Percentiles rank a stretch among this genome's conserved stretches.
These are phyloP conservation scores for Alviniconcha marisindica DNA, from an alignment of 1,140 invertebrate species.

Conservation along the genomic window DNA sequence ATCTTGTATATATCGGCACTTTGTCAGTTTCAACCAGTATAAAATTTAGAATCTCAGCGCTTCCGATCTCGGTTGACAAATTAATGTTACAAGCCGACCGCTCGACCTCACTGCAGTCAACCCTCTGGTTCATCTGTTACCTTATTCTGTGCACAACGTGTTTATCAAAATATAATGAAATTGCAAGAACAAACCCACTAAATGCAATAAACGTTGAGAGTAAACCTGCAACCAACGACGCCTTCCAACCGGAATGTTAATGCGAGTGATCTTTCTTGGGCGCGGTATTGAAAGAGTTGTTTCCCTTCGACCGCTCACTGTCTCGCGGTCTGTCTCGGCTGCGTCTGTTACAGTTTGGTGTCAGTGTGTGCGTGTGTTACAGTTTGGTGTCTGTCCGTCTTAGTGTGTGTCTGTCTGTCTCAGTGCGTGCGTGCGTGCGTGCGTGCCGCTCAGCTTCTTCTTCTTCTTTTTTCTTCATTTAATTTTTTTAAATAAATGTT, in stretches of 20 bases:
- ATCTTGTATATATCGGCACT: no score
- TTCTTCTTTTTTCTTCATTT: no score
- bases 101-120: no score
- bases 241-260: not conserved
- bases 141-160: not conserved
- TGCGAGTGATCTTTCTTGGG: not conserved
- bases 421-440: not conserved
- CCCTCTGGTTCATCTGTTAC: not conserved
- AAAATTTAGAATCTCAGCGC: no score
- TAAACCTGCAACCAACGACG: not conserved
- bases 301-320: not conserved
- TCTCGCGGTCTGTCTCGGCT: no score
- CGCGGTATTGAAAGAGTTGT: not conserved
- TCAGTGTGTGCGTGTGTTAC: conserved; percentile 16
- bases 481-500: no score
- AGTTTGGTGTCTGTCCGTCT: not conserved
- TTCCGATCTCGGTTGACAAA: no score
- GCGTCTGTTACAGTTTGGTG: not conserved
- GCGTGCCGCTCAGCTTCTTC: not conserved
- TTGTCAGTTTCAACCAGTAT: no score
- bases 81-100: no score
- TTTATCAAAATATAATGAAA: no score
- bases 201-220: not conserved
- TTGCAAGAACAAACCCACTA: no score
- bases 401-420: not conserved